phyloP scores from a whole-genome alignment of 2,888 invertebrate genomes.

The Acronicta leporina region DNA sequence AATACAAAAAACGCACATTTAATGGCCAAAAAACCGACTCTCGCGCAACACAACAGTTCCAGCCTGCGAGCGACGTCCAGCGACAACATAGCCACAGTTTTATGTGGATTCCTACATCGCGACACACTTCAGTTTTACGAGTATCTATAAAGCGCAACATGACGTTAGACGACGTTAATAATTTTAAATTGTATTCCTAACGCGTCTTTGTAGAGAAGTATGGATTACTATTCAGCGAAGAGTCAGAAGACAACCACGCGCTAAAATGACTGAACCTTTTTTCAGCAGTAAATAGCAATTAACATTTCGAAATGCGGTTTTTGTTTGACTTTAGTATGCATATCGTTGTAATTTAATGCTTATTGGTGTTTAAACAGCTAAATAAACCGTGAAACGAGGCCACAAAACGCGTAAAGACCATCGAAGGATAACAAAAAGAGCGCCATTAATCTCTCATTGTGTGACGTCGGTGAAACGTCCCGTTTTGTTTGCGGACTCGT shows the following conservation, averaged over 20 bases:
- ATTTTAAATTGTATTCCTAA: slow-evolving; percentile 75
- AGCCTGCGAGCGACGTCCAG: slow-evolving; percentile 45
- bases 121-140: slow-evolving; percentile 83
- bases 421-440: slow-evolving; percentile 83
- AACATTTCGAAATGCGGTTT: slow-evolving; percentile 57
- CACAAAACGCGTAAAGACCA: slow-evolving; percentile 85
- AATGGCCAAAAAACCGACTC: slow-evolving; percentile 79
- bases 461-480: slow-evolving; percentile 76
- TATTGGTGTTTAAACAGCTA: slow-evolving; percentile 81
- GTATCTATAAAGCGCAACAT: slow-evolving; percentile 74
- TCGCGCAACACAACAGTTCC: slow-evolving; percentile 45
- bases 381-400: slow-evolving; percentile 86
- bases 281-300: slow-evolving; percentile 52
- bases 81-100: slow-evolving; percentile 68
- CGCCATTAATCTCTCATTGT: slow-evolving; percentile 87
- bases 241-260: slow-evolving; percentile 31
- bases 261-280: slow-evolving; percentile 50
- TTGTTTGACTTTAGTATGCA: slow-evolving; percentile 69
- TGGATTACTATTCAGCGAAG: slow-evolving; percentile 21
- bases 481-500: slow-evolving; percentile 84
- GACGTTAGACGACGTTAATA: slow-evolving; percentile 78
- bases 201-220: slow-evolving; percentile 62
- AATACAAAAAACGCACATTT: slow-evolving; percentile 85
- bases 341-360: slow-evolving; percentile 79
- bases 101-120: slow-evolving; percentile 82